Percentiles rank a stretch among this genome's conserved stretches.
phyloP scores from a whole-genome alignment of 2,888 invertebrate genomes.

The Cheilosia impressa region DNA sequence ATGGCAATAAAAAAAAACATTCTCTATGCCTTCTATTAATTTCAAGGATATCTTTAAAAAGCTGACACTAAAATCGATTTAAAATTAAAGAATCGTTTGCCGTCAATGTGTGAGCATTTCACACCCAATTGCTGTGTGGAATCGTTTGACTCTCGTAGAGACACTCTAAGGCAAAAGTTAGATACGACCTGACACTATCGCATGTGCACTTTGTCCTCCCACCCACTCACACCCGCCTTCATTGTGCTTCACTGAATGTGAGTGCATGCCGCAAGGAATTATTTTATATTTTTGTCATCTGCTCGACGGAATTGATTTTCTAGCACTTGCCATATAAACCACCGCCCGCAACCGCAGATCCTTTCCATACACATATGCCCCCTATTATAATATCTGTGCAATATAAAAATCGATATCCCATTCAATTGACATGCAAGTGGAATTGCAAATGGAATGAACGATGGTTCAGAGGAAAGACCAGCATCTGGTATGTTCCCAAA shows the following conservation, averaged over 20 bases:
- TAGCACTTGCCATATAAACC: background rate
- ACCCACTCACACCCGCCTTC: background rate
- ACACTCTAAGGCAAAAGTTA: background rate
- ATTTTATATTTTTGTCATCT: slow-evolving; percentile 59
- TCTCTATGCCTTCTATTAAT: background rate
- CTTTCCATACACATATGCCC: background rate
- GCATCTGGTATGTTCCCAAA: background rate
- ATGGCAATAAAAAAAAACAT: too few relatives aligned
- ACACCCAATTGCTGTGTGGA: slow-evolving; percentile 28
- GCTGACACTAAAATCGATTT: slow-evolving; percentile 29
- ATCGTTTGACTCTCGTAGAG: slow-evolving; percentile 30
- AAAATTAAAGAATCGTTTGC: slow-evolving; percentile 20
- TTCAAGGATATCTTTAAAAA: slow-evolving; percentile 25
- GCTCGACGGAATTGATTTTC: slow-evolving; percentile 50
- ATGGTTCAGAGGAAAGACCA: background rate
- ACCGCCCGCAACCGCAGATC: background rate
- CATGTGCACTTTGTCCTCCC: slow-evolving; percentile 44
- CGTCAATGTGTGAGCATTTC: slow-evolving; percentile 42
- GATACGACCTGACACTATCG: slow-evolving; percentile 43
- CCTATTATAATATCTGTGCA: background rate
- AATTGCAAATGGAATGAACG: background rate
- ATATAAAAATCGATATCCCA: slow-evolving; percentile 53
- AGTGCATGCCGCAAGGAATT: slow-evolving; percentile 42
- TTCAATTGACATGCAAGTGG: slow-evolving; percentile 15
- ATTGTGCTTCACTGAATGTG: slow-evolving; percentile 34